A percentile compares a stretch with the other conserved stretches of the same genome.
Evolutionary conservation across 2,113 vertebrate species (phyloP).

Genomic region (Emberiza fucata): DNA sequence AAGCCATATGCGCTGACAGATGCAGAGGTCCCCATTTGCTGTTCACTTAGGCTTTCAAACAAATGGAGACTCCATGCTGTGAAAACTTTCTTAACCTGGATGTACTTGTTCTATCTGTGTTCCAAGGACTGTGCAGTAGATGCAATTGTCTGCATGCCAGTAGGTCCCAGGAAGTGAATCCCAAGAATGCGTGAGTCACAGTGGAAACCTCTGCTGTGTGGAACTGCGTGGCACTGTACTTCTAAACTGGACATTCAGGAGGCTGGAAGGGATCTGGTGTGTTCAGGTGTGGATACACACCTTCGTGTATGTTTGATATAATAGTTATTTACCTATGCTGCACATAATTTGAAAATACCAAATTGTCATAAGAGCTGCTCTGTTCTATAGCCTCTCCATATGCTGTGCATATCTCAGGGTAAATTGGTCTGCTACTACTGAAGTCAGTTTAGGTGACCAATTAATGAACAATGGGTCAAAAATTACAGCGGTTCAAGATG

Average conservation of each 20-base stretch:
- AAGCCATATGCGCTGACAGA: constrained; percentile 36
- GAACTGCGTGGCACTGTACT: neutral
- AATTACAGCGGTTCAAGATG: neutral
- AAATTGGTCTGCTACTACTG: neutral
- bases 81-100: constrained; percentile 43
- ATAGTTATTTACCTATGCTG: neutral
- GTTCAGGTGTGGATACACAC: neutral
- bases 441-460: neutral
- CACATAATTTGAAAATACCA: neutral
- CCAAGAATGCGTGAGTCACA: neutral
- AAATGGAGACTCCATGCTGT: constrained; percentile 29
- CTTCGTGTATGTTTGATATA: neutral
- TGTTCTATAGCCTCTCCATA: neutral
- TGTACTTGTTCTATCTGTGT: neutral
- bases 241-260: neutral
- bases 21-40: constrained; percentile 13
- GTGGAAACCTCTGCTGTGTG: neutral
- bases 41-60: constrained; percentile 47
- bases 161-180: neutral
- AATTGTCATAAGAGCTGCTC: neutral
- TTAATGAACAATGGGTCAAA: neutral
- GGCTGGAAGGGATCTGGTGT: neutral
- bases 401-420: neutral
- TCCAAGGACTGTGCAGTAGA: neutral
- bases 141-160: neutral